Evolutionary conservation across 2,888 invertebrate genomes (phyloP), one percentile per base, ranked within the genome.

Genomic region (Vandiemenella viatica): DNA sequence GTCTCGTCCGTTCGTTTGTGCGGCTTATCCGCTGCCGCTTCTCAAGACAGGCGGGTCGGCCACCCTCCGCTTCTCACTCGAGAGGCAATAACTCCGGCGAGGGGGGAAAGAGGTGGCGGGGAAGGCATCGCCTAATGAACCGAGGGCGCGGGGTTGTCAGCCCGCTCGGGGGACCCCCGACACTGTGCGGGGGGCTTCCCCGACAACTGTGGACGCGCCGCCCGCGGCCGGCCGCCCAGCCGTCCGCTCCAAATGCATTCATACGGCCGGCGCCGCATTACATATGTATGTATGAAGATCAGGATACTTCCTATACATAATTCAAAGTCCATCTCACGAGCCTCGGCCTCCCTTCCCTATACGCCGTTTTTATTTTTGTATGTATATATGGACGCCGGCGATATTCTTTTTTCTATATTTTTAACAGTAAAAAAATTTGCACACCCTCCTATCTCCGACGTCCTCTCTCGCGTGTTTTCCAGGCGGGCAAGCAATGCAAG

Each of bases 321-420:
- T 67, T 67, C 67, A 67, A 66, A 65, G 65, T 67, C 67, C 67
- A 67, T 67, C 65, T 67, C 67, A 42, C 42, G 21, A 21, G 13
- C n/a, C 32, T 32, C 32, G n/a, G 13, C n/a, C 32, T n/a, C 13
- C 32, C 32, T 32, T 32, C 32, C 4, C 32, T 2, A n/a, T n/a
- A 32, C n/a, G n/a, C 32, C n/a, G n/a, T 32, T 32, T 32, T 32
- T 32, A 32, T 32, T 32, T 32, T 32, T 32, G 32, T n/a, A 32
- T 32, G 32, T 32, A 32, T 32, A 32, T 32, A n/a, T 32, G 32
- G 10, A n/a, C n/a, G 32, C n/a, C 13, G 10, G 32, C n/a, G 32
- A 13, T 10, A n/a, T 10, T 19, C 42, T 19, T 21, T 19, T 42
- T 42, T 21, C 17, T 42, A 19, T 42, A 21, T 21, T 42, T 42